Evolutionary conservation across 2,888 invertebrate species (phyloP).

Genomic region (Idaea dimidiata): DNA sequence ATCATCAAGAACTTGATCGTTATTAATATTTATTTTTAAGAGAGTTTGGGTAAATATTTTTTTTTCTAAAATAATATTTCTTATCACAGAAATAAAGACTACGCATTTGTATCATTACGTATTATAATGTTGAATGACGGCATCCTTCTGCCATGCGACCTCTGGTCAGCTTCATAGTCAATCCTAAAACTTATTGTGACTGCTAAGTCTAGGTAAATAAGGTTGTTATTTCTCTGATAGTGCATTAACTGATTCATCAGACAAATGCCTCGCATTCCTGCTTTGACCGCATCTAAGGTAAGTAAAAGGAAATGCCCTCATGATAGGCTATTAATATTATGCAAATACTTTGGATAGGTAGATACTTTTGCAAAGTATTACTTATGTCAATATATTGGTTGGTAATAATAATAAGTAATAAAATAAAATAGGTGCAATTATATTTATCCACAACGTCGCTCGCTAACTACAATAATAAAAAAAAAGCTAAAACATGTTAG

Average conservation of each 20-base stretch:
- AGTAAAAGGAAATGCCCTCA: slow-evolving; percentile 68
- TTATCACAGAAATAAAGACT: slow-evolving; percentile 17
- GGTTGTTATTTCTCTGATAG: slow-evolving; percentile 23
- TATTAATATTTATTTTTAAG: not conserved
- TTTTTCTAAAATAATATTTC: slow-evolving; percentile 1
- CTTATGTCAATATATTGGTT: not conserved
- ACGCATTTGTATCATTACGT: slow-evolving; percentile 21
- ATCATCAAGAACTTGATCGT: not conserved
- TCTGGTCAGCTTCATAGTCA: slow-evolving; percentile 37
- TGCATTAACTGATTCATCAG: slow-evolving; percentile 60
- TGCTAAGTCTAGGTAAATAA: slow-evolving; percentile 18
- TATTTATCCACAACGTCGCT: too few relatives aligned
- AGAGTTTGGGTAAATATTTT: not conserved
- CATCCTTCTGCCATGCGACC: slow-evolving; percentile 61
- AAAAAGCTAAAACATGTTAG: too few relatives aligned
- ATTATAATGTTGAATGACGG: slow-evolving; percentile 58
- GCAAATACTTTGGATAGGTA: not conserved
- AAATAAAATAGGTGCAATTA: too few relatives aligned
- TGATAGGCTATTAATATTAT: not conserved
- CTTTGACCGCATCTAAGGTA: slow-evolving; percentile 57
- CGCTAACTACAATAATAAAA: too few relatives aligned
- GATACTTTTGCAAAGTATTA: not conserved
- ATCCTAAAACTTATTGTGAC: slow-evolving; percentile 29
- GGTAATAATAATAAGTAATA: too few relatives aligned
- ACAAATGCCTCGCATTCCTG: slow-evolving; percentile 58